Evolutionary conservation across 2,797 vertebrate genomes (phyloP), one percentile per base, ranked within the genome.

Genomic region (Mallotus villosus): DNA sequence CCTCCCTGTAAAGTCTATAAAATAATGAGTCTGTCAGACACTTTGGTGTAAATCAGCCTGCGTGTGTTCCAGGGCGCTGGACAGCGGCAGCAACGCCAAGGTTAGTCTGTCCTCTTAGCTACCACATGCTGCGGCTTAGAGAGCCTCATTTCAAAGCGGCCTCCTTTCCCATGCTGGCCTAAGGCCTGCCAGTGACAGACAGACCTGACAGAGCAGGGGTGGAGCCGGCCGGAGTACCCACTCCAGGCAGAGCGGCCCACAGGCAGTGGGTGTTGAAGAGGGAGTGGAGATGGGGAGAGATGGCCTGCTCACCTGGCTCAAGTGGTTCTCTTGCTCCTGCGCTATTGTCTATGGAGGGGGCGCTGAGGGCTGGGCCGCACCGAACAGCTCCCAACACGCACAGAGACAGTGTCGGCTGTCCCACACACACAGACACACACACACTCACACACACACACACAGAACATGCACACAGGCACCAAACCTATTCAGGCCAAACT

Each of bases 341-440:
- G 95, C 95, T 97, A 97, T 96, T 98, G 96, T 97, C 96, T 95
- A 81, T 92, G 94, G 76, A 94, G 94, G 93, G 92, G 94, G 93
- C 88, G 82, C 94, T 92, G 92, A 94, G 91, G 93, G 93, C 94
- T 90, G 82, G 88, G 94, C 94, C 93, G 93, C 94, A 92, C 91
- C 92, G 92, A 92, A 90, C 92, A 92, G 92, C 92, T 94, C 89
- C 88, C 88, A 24, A 73, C 59, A 58, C 21, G 70, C 57, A 0
- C 57, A n/a, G 51, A 29, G 68, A 63, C 69, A 59, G 73, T 55
- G 51, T 4, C 9, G 16, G 32, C 62, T 75, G 68, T 74, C 73
- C 75, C 55, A 29, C 69, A 68, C 25, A 17, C 73, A 55, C n/a
- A 74, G 32, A 60, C 62, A 32, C 41, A 49, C 17, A 67, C 53